Evolutionary conservation across 2,888 invertebrate species (phyloP).

Genomic region (Lochmaea crataegi): DNA sequence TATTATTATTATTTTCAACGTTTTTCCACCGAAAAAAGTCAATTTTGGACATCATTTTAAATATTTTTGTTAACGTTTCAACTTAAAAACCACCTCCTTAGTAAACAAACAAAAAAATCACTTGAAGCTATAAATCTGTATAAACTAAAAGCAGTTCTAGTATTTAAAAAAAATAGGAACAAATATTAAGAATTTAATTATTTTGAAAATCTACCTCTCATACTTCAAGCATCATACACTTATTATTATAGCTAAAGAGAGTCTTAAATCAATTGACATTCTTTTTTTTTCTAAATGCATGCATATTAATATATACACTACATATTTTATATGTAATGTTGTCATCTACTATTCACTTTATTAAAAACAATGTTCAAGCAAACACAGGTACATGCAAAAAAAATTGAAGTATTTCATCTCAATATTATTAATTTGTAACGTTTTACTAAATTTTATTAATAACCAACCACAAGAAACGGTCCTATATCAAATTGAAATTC

Average conservation of each 20-base stretch:
- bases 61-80: too few species aligned
- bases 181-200: background rate
- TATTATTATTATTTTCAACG: too few species aligned
- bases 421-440: too few species aligned
- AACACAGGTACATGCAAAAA: too few species aligned
- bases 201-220: constrained; percentile 8
- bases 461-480: too few species aligned
- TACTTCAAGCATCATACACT: constrained; percentile 1
- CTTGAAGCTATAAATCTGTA: background rate
- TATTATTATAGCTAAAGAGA: constrained; percentile 36
- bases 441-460: too few species aligned
- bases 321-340: constrained; percentile 1
- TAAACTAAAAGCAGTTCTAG: background rate
- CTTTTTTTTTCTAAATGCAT: constrained; percentile 35
- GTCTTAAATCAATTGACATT: constrained; percentile 51
- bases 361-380: background rate
- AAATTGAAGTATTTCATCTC: too few species aligned
- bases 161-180: background rate
- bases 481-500: too few species aligned
- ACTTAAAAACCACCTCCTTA: background rate
- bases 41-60: too few species aligned
- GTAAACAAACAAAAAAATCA: background rate
- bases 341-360: background rate
- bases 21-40: too few species aligned
- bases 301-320: constrained; percentile 15